Percentiles rank a stretch among this genome's conserved stretches.
These are phyloP conservation scores for Varroa destructor DNA, from an alignment of 1,140 invertebrate genomes.

Conservation along the genomic window DNA sequence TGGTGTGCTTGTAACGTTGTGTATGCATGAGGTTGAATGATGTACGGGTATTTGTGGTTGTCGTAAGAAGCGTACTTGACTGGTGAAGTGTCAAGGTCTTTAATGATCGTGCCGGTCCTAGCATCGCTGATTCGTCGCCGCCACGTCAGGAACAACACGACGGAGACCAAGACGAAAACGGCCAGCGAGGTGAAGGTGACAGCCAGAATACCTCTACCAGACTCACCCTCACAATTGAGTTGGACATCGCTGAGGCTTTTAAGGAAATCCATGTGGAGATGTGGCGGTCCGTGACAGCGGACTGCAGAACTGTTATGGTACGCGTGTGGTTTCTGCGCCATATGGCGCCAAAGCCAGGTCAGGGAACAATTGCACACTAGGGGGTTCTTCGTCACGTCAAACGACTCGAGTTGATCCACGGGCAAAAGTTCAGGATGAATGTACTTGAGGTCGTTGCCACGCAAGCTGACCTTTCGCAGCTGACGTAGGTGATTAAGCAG, in stretches of 20 bases:
- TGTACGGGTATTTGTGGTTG: slow-evolving; percentile 28
- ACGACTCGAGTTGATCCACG: slow-evolving; percentile 34
- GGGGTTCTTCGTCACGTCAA: slow-evolving; percentile 59
- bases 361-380: slow-evolving; percentile 72
- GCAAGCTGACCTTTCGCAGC: slow-evolving; percentile 52
- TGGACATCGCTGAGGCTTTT: slow-evolving; percentile 25
- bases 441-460: slow-evolving; percentile 34
- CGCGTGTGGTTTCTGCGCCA: slow-evolving; percentile 15
- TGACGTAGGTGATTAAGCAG: slow-evolving; percentile 55
- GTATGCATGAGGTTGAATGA: slow-evolving; percentile 16
- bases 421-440: slow-evolving; percentile 30
- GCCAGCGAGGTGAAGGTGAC: slow-evolving; percentile 8
- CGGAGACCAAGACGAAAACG: background rate
- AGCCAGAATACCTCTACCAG: slow-evolving; percentile 13
- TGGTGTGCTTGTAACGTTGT: background rate
- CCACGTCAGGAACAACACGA: slow-evolving; percentile 22
- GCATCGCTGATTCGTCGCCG: slow-evolving; percentile 20
- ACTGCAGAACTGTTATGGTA: slow-evolving; percentile 23
- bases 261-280: slow-evolving; percentile 14
- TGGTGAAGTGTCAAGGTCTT: slow-evolving; percentile 14
- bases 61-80: slow-evolving; percentile 19
- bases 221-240: slow-evolving; percentile 9
- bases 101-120: slow-evolving; percentile 25
- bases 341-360: slow-evolving; percentile 64
- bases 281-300: slow-evolving; percentile 5